Evolutionary conservation across 2,113 vertebrate genomes (phyloP), one percentile per base, ranked within the genome.

Genomic region (Oreotrochilus melanogaster): DNA sequence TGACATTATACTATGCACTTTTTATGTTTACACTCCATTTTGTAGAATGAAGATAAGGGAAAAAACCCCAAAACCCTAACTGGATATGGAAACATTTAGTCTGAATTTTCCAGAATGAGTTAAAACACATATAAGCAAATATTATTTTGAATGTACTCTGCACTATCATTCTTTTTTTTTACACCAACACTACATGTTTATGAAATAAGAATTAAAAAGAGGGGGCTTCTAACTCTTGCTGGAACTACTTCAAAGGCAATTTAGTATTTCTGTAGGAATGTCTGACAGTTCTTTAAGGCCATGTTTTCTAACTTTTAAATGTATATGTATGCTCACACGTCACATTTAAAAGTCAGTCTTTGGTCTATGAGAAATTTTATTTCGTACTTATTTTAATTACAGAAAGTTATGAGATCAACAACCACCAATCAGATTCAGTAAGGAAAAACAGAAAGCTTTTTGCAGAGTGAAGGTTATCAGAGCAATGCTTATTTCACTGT

Each of bases 191-290:
- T 3, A 65, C 9, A 16, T 25, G 22, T 50, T 85, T 50, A 89
- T n/a, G 27, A 37, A 72, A 62, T 48, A 62, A 65, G 37, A n/a
- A 76, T 4, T 23, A 78, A 82, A 81, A 78, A 51, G 35, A 66
- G 13, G 22, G 7, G 10, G 67, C 22, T 39, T 17, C 28, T 76
- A 73, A 24, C n/a, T 39, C 15, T 31, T 72, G 43, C 5, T 33
- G 14, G 31, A 87, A 90, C 42, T 75, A 53, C 42, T 92, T 92
- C 62, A 96, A 94, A 91, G 47, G 27, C 15, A 73, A 39, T 37
- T n/a, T 28, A 54, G 25, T 60, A 37, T n/a, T 70, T 78, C 27
- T 23, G 17, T 60, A 23, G 51, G 48, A 93, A 67, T 30, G 24
- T 45, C 56, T 72, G 60, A 54, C 37, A 92, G 28, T 37, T 82